These are phyloP conservation scores for Deilephila elpenor DNA, from an alignment of 2,888 invertebrate genomes.

Conservation along the genomic window DNA sequence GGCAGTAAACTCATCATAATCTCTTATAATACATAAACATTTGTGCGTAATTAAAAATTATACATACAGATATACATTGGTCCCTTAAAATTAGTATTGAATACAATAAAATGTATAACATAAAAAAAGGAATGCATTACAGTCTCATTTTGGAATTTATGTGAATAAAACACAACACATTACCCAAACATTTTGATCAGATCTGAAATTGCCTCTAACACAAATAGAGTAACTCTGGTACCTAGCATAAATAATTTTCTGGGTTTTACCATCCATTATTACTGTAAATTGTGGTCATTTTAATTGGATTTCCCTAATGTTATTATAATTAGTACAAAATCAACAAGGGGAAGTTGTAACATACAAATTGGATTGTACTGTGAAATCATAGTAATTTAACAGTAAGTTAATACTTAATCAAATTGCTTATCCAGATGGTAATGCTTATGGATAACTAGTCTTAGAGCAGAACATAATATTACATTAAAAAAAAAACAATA, in stretches of 20 bases:
- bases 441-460: too few relatives aligned
- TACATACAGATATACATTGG: slow-evolving; percentile 46
- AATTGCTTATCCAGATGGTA: too few relatives aligned
- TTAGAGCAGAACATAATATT: too few relatives aligned
- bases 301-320: too few relatives aligned
- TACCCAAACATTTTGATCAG: slow-evolving; percentile 31
- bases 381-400: too few relatives aligned
- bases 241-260: not conserved
- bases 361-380: too few relatives aligned
- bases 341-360: too few relatives aligned
- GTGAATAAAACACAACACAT: slow-evolving; percentile 32
- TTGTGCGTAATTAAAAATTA: slow-evolving; percentile 47
- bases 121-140: slow-evolving; percentile 64
- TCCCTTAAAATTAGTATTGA: slow-evolving; percentile 34
- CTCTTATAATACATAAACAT: slow-evolving; percentile 57
- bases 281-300: too few relatives aligned
- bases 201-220: not conserved
- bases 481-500: too few relatives aligned
- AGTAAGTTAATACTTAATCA: too few relatives aligned
- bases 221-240: not conserved
- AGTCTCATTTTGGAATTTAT: slow-evolving; percentile 54
- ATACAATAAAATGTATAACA: slow-evolving; percentile 42
- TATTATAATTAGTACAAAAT: too few relatives aligned
- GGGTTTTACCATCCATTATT: not conserved
- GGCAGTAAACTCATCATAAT: slow-evolving; percentile 52